These are phyloP conservation scores for Prionace glauca DNA, from an alignment of 2,797 vertebrate species.

Conservation along the genomic window DNA sequence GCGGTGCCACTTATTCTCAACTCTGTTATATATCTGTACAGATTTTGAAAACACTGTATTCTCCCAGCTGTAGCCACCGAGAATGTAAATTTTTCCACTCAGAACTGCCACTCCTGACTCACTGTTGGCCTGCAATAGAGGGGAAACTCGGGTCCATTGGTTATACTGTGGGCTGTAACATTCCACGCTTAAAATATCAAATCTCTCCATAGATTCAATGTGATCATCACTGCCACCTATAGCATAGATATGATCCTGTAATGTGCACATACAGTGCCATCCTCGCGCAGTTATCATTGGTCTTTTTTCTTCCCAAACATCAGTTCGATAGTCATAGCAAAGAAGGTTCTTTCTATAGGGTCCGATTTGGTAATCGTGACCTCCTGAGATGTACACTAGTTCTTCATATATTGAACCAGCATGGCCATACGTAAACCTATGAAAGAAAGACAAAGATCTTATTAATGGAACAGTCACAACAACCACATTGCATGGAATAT, in stretches of 20 bases:
- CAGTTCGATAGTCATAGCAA: constrained; percentile 68
- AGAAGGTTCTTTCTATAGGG: constrained; percentile 83
- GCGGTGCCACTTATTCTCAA: constrained; percentile 69
- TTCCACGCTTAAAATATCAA: constrained; percentile 83
- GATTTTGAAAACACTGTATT: constrained; percentile 76
- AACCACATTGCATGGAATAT: background rate
- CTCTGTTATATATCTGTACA: constrained; percentile 76
- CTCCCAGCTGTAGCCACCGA: constrained; percentile 95
- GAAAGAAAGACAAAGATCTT: constrained; percentile 35
- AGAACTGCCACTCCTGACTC: constrained; percentile 81
- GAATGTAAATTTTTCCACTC: constrained; percentile 76
- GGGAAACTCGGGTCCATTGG: constrained; percentile 78
- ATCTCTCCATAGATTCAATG: constrained; percentile 79
- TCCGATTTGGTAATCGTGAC: constrained; percentile 87
- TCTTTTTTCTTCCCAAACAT: constrained; percentile 72
- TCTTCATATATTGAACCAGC: constrained; percentile 80
- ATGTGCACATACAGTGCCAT: constrained; percentile 93
- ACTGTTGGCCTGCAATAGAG: constrained; percentile 78
- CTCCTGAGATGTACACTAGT: constrained; percentile 83
- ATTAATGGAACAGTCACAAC: background rate
- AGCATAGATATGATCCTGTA: constrained; percentile 76
- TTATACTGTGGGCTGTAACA: constrained; percentile 74
- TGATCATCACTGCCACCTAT: constrained; percentile 85
- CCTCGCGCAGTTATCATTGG: constrained; percentile 78
- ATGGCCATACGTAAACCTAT: constrained; percentile 84